Evolutionary conservation across 2,797 vertebrate species (phyloP).

Genomic region (Antennarius maculatus): DNA sequence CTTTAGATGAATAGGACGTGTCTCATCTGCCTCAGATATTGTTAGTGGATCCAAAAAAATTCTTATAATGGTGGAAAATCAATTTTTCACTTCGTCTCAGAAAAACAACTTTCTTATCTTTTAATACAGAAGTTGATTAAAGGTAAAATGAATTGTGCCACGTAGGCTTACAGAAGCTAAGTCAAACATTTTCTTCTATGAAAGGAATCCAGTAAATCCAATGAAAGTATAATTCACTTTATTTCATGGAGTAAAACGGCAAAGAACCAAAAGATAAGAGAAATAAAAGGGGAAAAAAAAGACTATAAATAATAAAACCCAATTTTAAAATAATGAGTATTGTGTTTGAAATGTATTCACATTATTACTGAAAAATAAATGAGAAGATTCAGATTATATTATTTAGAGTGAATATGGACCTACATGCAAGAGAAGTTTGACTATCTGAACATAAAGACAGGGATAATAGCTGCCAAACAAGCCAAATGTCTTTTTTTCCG

Average conservation of each 20-base stretch:
- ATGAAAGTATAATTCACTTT: slow-evolving; percentile 3
- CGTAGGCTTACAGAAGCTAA: too few relatives aligned
- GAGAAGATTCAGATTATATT: too few relatives aligned
- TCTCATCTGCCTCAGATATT: slow-evolving; percentile 31
- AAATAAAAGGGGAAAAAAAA: slow-evolving; percentile 20
- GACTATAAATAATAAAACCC: background rate
- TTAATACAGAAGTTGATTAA: too few relatives aligned
- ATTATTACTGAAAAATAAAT: too few relatives aligned
- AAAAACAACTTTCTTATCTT: slow-evolving; percentile 13
- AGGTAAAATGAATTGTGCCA: slow-evolving; percentile 11
- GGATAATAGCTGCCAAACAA: background rate
- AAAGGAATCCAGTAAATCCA: background rate
- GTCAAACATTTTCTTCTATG: background rate
- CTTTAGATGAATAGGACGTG: slow-evolving; percentile 36
- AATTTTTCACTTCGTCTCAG: slow-evolving; percentile 19
- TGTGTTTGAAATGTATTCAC: too few relatives aligned
- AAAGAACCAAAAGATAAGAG: slow-evolving; percentile 9
- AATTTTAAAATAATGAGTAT: too few relatives aligned
- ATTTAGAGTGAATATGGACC: too few relatives aligned
- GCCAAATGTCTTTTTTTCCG: too few relatives aligned
- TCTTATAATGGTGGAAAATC: slow-evolving; percentile 37
- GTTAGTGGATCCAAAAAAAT: slow-evolving; percentile 26
- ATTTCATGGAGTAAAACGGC: slow-evolving; percentile 3
- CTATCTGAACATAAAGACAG: background rate
- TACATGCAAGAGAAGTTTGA: background rate